Conservation (phyloP, 2,797 vertebrate species). For the Amniataba percoides region DNA sequence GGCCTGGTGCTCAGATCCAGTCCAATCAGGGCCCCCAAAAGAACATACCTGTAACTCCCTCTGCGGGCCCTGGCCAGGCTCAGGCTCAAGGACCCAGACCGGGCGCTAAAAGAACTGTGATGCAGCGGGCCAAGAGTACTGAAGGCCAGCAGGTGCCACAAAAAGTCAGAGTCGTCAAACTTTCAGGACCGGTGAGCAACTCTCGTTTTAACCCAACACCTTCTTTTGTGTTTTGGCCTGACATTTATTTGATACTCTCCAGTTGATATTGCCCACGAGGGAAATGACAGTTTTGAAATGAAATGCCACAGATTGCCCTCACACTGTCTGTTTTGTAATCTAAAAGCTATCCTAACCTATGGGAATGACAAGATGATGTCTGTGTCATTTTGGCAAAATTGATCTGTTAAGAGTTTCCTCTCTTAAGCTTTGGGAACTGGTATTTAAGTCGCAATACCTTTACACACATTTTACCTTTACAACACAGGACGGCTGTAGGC, state of each 20-base stretch:
- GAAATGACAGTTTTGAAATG: slow-evolving; percentile 59
- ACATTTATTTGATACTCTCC: slow-evolving; percentile 66
- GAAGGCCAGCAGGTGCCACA: slow-evolving; percentile 89
- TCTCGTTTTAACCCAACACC: slow-evolving; percentile 37
- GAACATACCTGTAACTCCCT: slow-evolving; percentile 67
- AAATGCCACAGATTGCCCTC: slow-evolving; percentile 75
- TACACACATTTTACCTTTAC: slow-evolving; percentile 64
- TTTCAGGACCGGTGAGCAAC: slow-evolving; percentile 92
- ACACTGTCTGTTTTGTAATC: slow-evolving; percentile 66
- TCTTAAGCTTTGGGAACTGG: slow-evolving; percentile 57
- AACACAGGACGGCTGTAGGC: slow-evolving; percentile 64
- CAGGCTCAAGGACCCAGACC: slow-evolving; percentile 79
- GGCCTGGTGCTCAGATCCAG: slow-evolving; percentile 72
- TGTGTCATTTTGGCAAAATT: slow-evolving; percentile 83
- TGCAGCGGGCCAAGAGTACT: slow-evolving; percentile 90
- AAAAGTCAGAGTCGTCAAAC: slow-evolving; percentile 97
- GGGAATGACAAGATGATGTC: slow-evolving; percentile 75
- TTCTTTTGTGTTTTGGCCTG: slow-evolving; percentile 40
- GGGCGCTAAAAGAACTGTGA: slow-evolving; percentile 94
- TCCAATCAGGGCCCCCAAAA: slow-evolving; percentile 51
- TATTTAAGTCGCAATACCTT: slow-evolving; percentile 71
- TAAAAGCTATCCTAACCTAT: slow-evolving; percentile 77
- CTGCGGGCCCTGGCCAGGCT: slow-evolving; percentile 37
- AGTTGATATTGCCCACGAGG: slow-evolving; percentile 53
- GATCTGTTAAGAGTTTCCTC: slow-evolving; percentile 77